Evolutionary conservation across 2,113 vertebrate genomes (phyloP), one percentile per base, ranked within the genome.

Genomic region (Isurus oxyrinchus): DNA sequence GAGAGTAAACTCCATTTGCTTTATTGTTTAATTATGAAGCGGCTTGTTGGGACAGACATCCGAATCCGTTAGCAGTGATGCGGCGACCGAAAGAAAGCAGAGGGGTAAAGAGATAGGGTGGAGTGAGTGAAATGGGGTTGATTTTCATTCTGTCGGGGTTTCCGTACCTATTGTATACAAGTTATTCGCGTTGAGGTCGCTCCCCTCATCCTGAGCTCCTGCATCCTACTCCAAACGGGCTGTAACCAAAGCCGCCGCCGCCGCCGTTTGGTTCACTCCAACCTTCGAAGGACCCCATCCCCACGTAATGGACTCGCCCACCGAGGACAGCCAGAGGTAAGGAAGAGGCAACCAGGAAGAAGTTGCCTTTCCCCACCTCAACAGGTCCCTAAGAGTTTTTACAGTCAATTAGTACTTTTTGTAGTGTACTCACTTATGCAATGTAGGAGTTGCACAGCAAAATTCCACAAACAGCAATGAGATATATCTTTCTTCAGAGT

Each of bases 141-240:
- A 19, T 16, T 72, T 31, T 61, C 66, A 31, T 72, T 53, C 25
- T 27, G 94, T 25, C 25, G 66, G 25, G 40, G 66, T 95, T 95
- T 72, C 27, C 94, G 66, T 95, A 95, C 94, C 94, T 95, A 95
- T 95, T 55, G 94, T 25, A 49, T 53, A 95, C 67, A 55, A 95
- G 67, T 95, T 69, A 72, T 7, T 72, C 23, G 66, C 25, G 94
- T 49, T 49, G 63, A 25, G 21, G n/a, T 25, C 59, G 40, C 63
- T 67, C 49, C 44, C 13, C 25, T 72, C 94, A 53, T 14, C 40
- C 25, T 69, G 10, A 84, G 90, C 57, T 93, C 90, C 90, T 35
- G 35, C 57, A 93, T 93, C 27, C 40, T 95, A 67, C 40, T 95
- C 94, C 25, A 72, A 40, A 21, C 61, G 8, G 94, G 66, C n/a